Evolutionary conservation across 2,113 vertebrate genomes (phyloP), one percentile per base, ranked within the genome.

Genomic region (Ranitomeya variabilis): DNA sequence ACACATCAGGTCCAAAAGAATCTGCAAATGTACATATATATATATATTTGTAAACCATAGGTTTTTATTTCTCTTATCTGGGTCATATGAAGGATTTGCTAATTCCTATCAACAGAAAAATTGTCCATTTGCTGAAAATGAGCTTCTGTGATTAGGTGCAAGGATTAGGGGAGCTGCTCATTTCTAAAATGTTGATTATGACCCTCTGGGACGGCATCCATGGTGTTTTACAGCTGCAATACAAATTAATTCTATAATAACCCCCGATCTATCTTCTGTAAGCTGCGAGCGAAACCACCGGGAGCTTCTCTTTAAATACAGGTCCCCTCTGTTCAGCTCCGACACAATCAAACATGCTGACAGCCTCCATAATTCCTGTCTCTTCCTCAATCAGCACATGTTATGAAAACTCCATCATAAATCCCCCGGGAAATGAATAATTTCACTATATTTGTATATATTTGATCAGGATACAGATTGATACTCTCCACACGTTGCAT

Each of bases 341-440:
- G 77, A 86, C 60, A 80, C 66, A 87, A 80, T 87, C 86, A 82
- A 82, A 87, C 10, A 4, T 8, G 69, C 2, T 84, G 90, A 69
- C 91, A 90, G 92, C 89, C 88, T 86, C 92, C 87, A 86, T 8
- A 90, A 81, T 91, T 85, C 91, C 89, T 76, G 89, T 52, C 84
- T 86, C 84, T 86, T 82, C 60, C 69, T 86, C 89, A 89, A 90
- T 89, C 51, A 73, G 90, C 92, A 93, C 91, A 90, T 92, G 93
- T 92, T 90, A 92, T 89, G 12, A 86, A 74, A 89, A 91, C 91
- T 76, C 1, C 84, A 9, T 45, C 89, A 87, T 87, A 52, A 31
- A 87, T 92, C 92, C 92, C 92, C 89, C 12, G 92, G 87, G 91
- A 90, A 86, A 85, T 87, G 90, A 90, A 91, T 92, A 60, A 91